A percentile compares a stretch with the other conserved stretches of the same genome.
Conservation (phyloP, 1,140 invertebrate genomes). For the Scaptodrosophila lebanonensis region DNA sequence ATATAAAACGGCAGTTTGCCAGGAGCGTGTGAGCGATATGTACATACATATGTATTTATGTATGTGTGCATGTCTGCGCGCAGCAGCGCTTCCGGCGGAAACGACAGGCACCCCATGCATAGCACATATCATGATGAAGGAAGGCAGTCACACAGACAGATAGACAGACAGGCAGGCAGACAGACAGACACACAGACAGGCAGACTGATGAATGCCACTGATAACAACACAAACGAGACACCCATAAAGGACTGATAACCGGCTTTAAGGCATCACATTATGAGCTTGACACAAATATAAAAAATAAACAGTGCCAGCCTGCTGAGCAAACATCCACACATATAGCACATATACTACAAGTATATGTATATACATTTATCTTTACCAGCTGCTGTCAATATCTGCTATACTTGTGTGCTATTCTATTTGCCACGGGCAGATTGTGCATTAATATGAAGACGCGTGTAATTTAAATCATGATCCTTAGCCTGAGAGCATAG, state of each 20-base stretch:
- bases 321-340: constrained; percentile 5
- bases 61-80: constrained; percentile 40
- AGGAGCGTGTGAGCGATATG: neutral
- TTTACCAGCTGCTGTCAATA: too few relatives aligned
- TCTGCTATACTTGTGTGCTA: too few relatives aligned
- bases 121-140: too few relatives aligned
- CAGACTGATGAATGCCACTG: constrained; percentile 48
- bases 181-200: constrained; percentile 11
- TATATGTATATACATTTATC: too few relatives aligned
- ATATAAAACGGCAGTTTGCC: constrained; percentile 1
- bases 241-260: constrained; percentile 60
- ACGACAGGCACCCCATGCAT: constrained; percentile 52
- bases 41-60: constrained; percentile 15
- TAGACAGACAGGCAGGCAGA: neutral
- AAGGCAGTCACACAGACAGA: constrained; percentile 14
- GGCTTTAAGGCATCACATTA: constrained; percentile 58
- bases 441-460: too few relatives aligned
- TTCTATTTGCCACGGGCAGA: too few relatives aligned
- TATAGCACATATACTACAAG: too few relatives aligned
- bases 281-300: constrained; percentile 56
- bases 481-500: too few relatives aligned
- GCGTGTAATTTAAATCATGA: too few relatives aligned
- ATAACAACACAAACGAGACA: constrained; percentile 27
- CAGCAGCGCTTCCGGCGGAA: constrained; percentile 60
- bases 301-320: constrained; percentile 41